These are phyloP conservation scores for Neosalanx taihuensis DNA, from an alignment of 2,797 vertebrate species.

Conservation along the genomic window DNA sequence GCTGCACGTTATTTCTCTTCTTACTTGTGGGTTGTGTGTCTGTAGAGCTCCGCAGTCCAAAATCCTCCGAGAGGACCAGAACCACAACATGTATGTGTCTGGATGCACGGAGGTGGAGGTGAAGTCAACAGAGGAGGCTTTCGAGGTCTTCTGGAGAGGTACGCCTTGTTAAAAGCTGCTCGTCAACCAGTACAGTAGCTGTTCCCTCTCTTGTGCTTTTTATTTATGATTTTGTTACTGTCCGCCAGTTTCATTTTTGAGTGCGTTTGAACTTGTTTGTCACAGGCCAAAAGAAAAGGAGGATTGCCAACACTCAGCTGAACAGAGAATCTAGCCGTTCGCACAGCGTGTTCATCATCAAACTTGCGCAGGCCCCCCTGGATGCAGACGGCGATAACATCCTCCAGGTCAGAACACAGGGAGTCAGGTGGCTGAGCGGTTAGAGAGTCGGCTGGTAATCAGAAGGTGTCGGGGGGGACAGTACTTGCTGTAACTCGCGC, in stretches of 20 bases:
- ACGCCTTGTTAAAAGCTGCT: constrained; percentile 24
- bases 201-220: no score
- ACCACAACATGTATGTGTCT: constrained; percentile 96
- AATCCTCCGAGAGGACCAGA: constrained; percentile 90
- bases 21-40: constrained; percentile 19
- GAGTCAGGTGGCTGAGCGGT: no score
- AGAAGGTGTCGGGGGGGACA: no score
- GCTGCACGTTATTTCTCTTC: background rate
- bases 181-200: background rate
- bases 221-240: no score
- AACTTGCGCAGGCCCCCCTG: constrained; percentile 91
- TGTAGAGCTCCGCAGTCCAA: constrained; percentile 91
- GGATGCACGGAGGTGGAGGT: constrained; percentile 95
- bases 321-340: constrained; percentile 96
- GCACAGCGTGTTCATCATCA: constrained; percentile 94
- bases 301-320: constrained; percentile 91
- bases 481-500: no score
- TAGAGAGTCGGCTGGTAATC: no score
- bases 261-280: background rate
- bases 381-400: constrained; percentile 92
- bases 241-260: no score
- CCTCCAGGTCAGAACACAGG: constrained; percentile 78
- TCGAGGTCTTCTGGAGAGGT: constrained; percentile 98
- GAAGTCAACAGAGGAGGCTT: constrained; percentile 95
- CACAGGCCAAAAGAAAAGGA: constrained; percentile 92